Base-by-base conservation (phyloP, 1,140 invertebrate species). In the Bradysia coprophila region DNA sequence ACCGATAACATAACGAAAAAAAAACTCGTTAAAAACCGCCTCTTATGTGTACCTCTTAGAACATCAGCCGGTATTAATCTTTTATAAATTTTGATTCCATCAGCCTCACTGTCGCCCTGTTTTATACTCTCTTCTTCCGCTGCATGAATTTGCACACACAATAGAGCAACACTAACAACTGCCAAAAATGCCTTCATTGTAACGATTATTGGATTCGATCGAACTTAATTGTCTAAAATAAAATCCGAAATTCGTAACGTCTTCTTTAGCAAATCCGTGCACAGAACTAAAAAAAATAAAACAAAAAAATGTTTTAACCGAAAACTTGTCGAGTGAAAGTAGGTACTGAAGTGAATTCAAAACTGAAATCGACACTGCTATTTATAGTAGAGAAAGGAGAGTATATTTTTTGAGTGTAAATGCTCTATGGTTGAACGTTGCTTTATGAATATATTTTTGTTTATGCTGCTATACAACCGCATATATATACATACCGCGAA, bases 61-160 rank as follows among this genome's bases (percentile, higher is more conserved):
- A 85, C 78, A 61, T 89, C 84, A 51, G 84, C 84, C 11, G 82
- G 83, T 47, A 89, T 88, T 33, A 87, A 62, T 42, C 84, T 69
- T 51, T 74, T 79, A 66, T 73, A 88, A 21, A 78, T 80, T 55
- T 71, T 76, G 6, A 72, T 68, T 36, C 66, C 58, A 15, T 66
- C 64, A 21, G 66, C 68, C 41, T 70, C 66, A 40, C 57, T 59
- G 23, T 66, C 64, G 28, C 63, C 62, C 28, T 72, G 67, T 44
- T 67, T 52, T n/a, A n/a, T n/a, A 31, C 62, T 67, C 18, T 67
- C 57, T 21, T 76, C 68, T 39, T 73, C 73, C 21, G 70, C 70
- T 41, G 68, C 68, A 46, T 66, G 61, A 36, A 64, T 66, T 38
- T 69, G 57, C 32, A 69, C 73, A 43, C 68, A 36, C 5, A 45